Evolutionary conservation across 2,888 invertebrate genomes (phyloP).

Genomic region (Polymixis flavicincta): DNA sequence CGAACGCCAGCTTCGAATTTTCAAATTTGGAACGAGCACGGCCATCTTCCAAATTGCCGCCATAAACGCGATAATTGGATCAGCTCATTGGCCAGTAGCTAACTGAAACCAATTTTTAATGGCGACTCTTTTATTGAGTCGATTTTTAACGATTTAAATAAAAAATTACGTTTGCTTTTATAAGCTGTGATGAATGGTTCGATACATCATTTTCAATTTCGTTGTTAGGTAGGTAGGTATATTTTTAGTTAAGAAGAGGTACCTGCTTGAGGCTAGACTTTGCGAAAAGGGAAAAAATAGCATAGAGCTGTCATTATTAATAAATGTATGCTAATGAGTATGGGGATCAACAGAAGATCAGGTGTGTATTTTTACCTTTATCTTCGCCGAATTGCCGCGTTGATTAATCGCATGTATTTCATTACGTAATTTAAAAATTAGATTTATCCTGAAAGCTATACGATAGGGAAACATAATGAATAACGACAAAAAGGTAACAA

Average conservation of each 20-base stretch:
- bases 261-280: slow-evolving; percentile 21
- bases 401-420: slow-evolving; percentile 48
- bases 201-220: slow-evolving; percentile 52
- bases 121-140: slow-evolving; percentile 61
- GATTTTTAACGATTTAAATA: slow-evolving; percentile 51
- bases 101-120: slow-evolving; percentile 85
- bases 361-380: slow-evolving; percentile 43
- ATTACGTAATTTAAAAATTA: slow-evolving; percentile 32
- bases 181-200: slow-evolving; percentile 43
- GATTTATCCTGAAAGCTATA: slow-evolving; percentile 26
- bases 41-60: slow-evolving; percentile 87
- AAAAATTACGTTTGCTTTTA: slow-evolving; percentile 47
- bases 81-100: slow-evolving; percentile 87
- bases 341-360: slow-evolving; percentile 25
- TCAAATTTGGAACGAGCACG: slow-evolving; percentile 83
- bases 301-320: slow-evolving; percentile 32
- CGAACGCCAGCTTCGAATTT: slow-evolving; percentile 82
- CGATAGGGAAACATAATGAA: slow-evolving; percentile 57
- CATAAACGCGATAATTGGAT: slow-evolving; percentile 87
- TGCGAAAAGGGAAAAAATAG: slow-evolving; percentile 16
- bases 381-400: slow-evolving; percentile 21
- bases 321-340: slow-evolving; percentile 44
- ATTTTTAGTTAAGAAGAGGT: background rate
- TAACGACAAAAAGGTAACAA: slow-evolving; percentile 67
- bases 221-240: slow-evolving; percentile 8